Conservation (phyloP, 2,113 vertebrate species). For the Thymallus thymallus region DNA sequence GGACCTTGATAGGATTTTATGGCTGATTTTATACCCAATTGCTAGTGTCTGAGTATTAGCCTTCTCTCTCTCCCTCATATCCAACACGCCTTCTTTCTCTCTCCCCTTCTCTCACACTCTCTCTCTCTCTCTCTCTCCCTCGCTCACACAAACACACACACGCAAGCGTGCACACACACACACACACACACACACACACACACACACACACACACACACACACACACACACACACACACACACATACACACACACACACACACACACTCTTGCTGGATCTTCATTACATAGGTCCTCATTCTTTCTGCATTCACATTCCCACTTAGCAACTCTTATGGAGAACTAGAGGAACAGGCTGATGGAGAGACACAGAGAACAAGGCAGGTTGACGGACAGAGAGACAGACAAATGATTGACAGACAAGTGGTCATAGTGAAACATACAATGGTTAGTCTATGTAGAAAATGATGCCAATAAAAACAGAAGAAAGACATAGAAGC, state of each 20-base stretch:
- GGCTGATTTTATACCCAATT: not conserved
- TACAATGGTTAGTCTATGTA: not conserved
- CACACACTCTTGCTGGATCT: not conserved
- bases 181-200: conserved; percentile 14
- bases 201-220: not conserved
- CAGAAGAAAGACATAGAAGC: not conserved
- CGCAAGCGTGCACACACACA: not conserved
- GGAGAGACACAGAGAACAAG: conserved; percentile 1
- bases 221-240: conserved; percentile 16
- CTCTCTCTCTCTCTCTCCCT: not conserved
- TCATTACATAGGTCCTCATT: not conserved
- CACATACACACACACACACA: not conserved
- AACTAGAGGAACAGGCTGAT: not conserved
- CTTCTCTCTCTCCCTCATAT: not conserved
- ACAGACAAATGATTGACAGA: not conserved
- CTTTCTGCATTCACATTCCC: not conserved
- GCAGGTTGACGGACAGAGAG: conserved; percentile 8
- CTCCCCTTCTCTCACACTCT: not conserved
- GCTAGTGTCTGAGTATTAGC: conserved; percentile 24
- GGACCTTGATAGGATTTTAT: not conserved
- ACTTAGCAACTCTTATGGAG: conserved; percentile 22
- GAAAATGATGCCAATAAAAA: not conserved
- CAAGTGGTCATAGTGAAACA: not conserved
- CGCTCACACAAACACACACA: not conserved
- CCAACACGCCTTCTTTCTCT: conserved; percentile 6